Percentiles rank a stretch among this genome's conserved stretches.
These are phyloP conservation scores for Apistogramma diplotaenia DNA, from an alignment of 2,113 vertebrate species.

Conservation along the genomic window DNA sequence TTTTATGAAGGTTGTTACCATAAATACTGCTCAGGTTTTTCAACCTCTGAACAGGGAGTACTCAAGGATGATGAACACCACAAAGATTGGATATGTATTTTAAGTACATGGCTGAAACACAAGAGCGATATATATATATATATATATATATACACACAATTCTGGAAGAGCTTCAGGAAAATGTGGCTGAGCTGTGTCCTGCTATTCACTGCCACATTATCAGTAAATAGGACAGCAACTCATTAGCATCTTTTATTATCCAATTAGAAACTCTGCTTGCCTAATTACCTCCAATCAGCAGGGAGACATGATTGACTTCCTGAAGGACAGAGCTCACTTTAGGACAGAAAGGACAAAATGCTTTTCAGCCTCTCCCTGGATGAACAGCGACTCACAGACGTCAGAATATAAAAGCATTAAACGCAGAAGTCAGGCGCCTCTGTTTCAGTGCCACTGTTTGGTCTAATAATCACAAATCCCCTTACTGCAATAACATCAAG, in stretches of 20 bases:
- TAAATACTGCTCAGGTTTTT: slow-evolving; percentile 56
- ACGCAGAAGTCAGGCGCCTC: not conserved
- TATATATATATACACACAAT: not conserved
- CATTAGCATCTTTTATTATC: slow-evolving; percentile 76
- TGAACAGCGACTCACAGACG: not conserved
- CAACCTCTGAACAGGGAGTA: not conserved
- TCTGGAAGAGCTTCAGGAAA: not conserved
- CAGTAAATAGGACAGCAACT: slow-evolving; percentile 69
- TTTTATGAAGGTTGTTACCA: slow-evolving; percentile 46
- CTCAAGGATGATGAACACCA: not conserved
- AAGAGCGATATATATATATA: not conserved
- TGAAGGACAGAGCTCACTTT: slow-evolving; percentile 52
- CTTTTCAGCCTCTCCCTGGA: not conserved
- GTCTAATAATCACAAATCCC: not conserved
- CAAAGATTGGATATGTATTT: not conserved
- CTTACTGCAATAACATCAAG: not conserved
- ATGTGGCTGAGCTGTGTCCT: slow-evolving; percentile 10
- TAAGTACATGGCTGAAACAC: not conserved
- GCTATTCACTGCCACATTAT: slow-evolving; percentile 27
- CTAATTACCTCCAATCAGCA: slow-evolving; percentile 76
- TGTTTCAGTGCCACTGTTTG: not conserved
- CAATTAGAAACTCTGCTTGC: slow-evolving; percentile 66
- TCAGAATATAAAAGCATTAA: not conserved
- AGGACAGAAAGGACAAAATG: slow-evolving; percentile 57
- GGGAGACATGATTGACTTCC: slow-evolving; percentile 67